A percentile compares a stretch with the other conserved stretches of the same genome.
Evolutionary conservation across 2,797 vertebrate genomes (phyloP).

Genomic region (Vespertilio murinus): DNA sequence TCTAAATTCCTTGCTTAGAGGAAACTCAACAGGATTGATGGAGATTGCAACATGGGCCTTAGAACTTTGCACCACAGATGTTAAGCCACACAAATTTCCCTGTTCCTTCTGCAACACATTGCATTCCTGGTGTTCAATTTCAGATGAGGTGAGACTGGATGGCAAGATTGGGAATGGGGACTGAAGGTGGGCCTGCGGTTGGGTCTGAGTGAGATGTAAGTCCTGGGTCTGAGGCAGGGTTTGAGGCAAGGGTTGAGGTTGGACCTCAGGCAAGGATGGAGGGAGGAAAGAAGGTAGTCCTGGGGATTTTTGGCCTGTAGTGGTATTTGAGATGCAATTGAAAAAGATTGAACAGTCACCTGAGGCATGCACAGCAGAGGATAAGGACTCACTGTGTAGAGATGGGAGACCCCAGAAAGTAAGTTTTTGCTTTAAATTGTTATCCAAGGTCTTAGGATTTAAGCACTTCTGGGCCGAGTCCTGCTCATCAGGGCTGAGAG

Average conservation of each 20-base stretch:
- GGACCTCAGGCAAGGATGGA: not conserved
- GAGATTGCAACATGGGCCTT: not conserved
- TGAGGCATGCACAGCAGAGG: not conserved
- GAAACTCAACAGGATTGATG: not conserved
- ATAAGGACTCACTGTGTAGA: conserved; percentile 9
- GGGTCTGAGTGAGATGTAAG: not conserved
- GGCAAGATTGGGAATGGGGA: not conserved
- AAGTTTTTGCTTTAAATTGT: not conserved
- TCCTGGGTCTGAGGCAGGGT: not conserved
- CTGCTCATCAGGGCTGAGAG: not conserved
- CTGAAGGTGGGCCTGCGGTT: not conserved
- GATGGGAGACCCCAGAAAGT: conserved; percentile 30
- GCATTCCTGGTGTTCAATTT: conserved; percentile 13
- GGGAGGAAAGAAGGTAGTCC: not conserved
- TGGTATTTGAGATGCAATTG: not conserved
- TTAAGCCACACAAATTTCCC: conserved; percentile 35
- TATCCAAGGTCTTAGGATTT: rapidly evolving
- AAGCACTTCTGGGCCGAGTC: rapidly evolving
- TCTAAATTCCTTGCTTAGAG: not conserved
- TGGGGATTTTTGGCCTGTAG: not conserved
- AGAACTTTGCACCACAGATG: not conserved
- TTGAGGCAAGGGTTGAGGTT: not conserved
- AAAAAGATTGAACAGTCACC: not conserved
- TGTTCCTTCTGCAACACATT: conserved; percentile 13
- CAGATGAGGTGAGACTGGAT: not conserved